phyloP scores from a whole-genome alignment of 2,888 invertebrate species.

The Chymomyza caudatula region DNA sequence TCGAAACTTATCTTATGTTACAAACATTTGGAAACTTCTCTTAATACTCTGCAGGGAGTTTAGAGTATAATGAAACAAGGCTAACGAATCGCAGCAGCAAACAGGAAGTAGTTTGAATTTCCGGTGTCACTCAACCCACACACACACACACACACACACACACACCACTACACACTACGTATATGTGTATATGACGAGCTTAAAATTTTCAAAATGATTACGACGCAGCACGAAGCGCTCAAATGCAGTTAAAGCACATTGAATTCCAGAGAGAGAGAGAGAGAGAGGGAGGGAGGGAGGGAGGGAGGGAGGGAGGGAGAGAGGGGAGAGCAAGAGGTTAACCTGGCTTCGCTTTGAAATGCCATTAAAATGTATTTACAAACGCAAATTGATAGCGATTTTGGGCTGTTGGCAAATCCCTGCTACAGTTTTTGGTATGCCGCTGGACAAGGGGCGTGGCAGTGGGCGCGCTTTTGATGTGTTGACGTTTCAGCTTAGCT shows the following conservation, averaged over 20 bases:
- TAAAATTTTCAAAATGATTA: constrained; percentile 68
- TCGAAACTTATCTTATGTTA: too few relatives aligned
- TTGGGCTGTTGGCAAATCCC: constrained; percentile 31
- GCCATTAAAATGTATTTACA: constrained; percentile 73
- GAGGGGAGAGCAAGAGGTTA: constrained; percentile 30
- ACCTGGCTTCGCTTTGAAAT: constrained; percentile 65
- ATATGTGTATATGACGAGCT: constrained; percentile 7
- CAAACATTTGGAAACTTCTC: too few relatives aligned
- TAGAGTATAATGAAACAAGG: constrained; percentile 58
- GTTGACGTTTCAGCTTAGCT: constrained; percentile 62
- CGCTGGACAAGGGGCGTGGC: background rate
- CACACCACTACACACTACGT: constrained; percentile 2
- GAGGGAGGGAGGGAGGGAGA: constrained; percentile 2
- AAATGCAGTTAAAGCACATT: background rate
- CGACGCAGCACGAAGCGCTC: constrained; percentile 17
- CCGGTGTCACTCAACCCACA: constrained; percentile 59
- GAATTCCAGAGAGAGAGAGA: background rate
- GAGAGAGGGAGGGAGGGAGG: background rate
- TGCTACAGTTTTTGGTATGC: background rate
- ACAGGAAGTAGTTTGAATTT: constrained; percentile 73
- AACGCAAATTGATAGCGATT: constrained; percentile 72
- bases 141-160: background rate
- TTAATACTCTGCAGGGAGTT: background rate
- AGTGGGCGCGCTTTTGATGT: constrained; percentile 32
- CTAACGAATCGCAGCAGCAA: constrained; percentile 58